A percentile compares a stretch with the other conserved stretches of the same genome.
These are phyloP conservation scores for Galeruca laticollis DNA, from an alignment of 2,888 invertebrate genomes.

Conservation along the genomic window DNA sequence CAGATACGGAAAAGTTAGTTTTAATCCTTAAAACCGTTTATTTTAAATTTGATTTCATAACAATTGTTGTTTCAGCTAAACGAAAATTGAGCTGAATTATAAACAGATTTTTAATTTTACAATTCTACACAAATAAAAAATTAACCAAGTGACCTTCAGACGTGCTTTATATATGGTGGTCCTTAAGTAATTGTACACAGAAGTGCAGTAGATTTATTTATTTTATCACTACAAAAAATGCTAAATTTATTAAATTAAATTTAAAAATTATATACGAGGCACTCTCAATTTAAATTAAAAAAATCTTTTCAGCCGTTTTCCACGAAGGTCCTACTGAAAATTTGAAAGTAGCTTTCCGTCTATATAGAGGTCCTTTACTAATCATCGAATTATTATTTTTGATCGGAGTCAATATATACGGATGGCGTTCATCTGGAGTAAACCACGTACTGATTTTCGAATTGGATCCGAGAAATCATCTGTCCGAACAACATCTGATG, in stretches of 20 bases:
- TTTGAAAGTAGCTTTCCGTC: conserved; percentile 78
- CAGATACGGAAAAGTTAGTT: too few species aligned
- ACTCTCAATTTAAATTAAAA: neutral
- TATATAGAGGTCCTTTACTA: conserved; percentile 84
- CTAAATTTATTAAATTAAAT: neutral
- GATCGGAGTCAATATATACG: conserved; percentile 84
- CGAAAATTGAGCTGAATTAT: too few species aligned
- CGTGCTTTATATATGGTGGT: too few species aligned
- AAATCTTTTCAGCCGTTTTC: conserved; percentile 66
- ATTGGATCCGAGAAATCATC: conserved; percentile 82
- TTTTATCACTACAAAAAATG: too few species aligned
- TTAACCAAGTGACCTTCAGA: too few species aligned
- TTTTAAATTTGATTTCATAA: too few species aligned
- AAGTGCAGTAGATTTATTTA: too few species aligned
- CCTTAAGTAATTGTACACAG: too few species aligned
- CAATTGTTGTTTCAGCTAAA: too few species aligned
- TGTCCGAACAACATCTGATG: conserved; percentile 81
- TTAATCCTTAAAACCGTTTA: too few species aligned
- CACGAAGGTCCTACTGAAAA: conserved; percentile 69
- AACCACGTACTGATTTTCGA: conserved; percentile 89
- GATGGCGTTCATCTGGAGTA: conserved; percentile 85
- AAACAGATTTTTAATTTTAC: too few species aligned
- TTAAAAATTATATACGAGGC: neutral
- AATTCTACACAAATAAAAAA: too few species aligned
- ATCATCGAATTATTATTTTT: conserved; percentile 81